These are phyloP conservation scores for Octonoba sinensis DNA, from an alignment of 2,888 invertebrate genomes.

Conservation along the genomic window DNA sequence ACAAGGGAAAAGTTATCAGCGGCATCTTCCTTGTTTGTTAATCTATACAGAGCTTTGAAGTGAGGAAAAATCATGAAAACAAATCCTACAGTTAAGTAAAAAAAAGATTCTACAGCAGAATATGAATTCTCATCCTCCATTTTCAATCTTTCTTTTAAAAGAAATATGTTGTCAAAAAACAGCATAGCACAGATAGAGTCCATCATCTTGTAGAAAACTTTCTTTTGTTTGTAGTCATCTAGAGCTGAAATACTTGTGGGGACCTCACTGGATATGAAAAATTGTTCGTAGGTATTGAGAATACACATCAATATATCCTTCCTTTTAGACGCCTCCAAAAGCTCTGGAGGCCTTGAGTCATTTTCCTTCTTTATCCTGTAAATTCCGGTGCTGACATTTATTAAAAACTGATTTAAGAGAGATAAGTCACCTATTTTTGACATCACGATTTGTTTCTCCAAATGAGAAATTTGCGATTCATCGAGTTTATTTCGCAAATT, in stretches of 20 bases:
- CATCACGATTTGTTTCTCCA: not conserved
- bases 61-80: too few species aligned
- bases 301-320: not conserved
- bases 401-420: not conserved
- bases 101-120: slow-evolving; percentile 2
- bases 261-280: not conserved
- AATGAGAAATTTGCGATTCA: not conserved
- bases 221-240: slow-evolving; percentile 9
- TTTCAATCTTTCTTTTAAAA: slow-evolving; percentile 16
- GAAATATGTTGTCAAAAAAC: slow-evolving; percentile 36
- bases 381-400: not conserved
- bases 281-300: not conserved
- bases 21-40: too few species aligned
- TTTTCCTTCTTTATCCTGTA: not conserved
- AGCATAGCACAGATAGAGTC: slow-evolving; percentile 9
- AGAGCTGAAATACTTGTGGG: not conserved
- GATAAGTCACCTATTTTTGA: not conserved
- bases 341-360: not conserved
- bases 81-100: not conserved
- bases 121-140: not conserved
- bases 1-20: too few species aligned
- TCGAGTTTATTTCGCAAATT: not conserved
- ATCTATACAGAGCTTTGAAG: too few species aligned
- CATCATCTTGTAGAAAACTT: slow-evolving; percentile 23
- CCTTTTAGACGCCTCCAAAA: slow-evolving; percentile 3